phyloP scores from a whole-genome alignment of 2,888 invertebrate genomes.

The Stenodema calcarata region DNA sequence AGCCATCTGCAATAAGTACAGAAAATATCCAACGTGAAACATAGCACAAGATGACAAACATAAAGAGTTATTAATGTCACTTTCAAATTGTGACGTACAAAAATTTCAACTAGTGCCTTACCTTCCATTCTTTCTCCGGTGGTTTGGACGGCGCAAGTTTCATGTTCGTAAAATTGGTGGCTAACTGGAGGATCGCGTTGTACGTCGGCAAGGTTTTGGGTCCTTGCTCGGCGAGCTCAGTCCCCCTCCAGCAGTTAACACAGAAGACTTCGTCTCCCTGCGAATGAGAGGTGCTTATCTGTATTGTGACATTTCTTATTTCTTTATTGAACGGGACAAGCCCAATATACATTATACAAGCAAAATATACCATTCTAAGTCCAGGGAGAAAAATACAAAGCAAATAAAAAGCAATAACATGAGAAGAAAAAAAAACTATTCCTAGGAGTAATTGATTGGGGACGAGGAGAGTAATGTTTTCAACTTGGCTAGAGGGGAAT shows the following conservation, averaged over 20 bases:
- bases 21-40: background rate
- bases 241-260: constrained; percentile 77
- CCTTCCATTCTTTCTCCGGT: constrained; percentile 64
- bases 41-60: background rate
- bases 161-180: constrained; percentile 70
- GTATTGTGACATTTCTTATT: no score
- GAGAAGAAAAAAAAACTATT: no score
- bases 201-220: constrained; percentile 74
- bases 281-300: background rate
- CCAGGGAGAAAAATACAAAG: no score
- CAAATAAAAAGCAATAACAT: no score
- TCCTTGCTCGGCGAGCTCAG: constrained; percentile 72
- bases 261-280: constrained; percentile 68
- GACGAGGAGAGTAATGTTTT: no score
- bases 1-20: constrained; percentile 49
- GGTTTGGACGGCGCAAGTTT: constrained; percentile 64
- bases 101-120: constrained; percentile 52
- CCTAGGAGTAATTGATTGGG: no score
- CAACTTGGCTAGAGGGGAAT: no score
- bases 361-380: no score
- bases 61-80: no score
- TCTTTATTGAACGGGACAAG: no score
- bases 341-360: no score
- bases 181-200: constrained; percentile 71
- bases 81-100: background rate